Conservation (phyloP, 2,888 invertebrate species). For the Iselma pallidipennis region DNA sequence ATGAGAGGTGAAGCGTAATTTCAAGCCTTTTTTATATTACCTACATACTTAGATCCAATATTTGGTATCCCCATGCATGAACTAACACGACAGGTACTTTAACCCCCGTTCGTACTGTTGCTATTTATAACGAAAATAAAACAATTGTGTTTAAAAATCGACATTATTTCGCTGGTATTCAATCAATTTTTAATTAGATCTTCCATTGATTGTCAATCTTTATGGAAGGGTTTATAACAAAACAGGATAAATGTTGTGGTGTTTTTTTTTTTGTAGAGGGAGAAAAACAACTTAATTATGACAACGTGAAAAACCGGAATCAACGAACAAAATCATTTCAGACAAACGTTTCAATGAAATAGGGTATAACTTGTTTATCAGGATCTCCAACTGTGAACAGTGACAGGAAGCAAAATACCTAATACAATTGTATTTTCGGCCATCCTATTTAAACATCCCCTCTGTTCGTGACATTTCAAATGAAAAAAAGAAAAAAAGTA, state of each 20-base stretch:
- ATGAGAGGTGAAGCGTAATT: constrained; percentile 24
- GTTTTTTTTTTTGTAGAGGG: not conserved
- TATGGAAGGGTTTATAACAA: not conserved
- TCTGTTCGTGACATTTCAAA: not conserved
- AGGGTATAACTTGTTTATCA: constrained; percentile 25
- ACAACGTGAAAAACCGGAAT: not conserved
- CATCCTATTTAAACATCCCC: not conserved
- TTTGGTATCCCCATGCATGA: constrained; percentile 21
- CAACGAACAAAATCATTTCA: constrained; percentile 14
- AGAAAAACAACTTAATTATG: not conserved
- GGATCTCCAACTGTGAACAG: constrained; percentile 16
- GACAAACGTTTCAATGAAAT: constrained; percentile 19
- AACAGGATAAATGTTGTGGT: not conserved
- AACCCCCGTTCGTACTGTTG: too few relatives aligned
- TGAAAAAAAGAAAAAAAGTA: not conserved
- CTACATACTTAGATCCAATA: constrained; percentile 11
- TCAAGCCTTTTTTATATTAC: constrained; percentile 18
- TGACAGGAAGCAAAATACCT: constrained; percentile 18
- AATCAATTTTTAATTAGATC: not conserved
- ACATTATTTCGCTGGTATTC: too few relatives aligned
- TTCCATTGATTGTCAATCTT: not conserved
- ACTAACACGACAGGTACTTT: not conserved
- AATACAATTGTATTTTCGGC: constrained; percentile 12
- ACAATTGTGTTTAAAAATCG: too few relatives aligned
- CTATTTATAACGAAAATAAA: too few relatives aligned